phyloP scores from a whole-genome alignment of 1,140 invertebrate species.

The Drosophila pandora region DNA sequence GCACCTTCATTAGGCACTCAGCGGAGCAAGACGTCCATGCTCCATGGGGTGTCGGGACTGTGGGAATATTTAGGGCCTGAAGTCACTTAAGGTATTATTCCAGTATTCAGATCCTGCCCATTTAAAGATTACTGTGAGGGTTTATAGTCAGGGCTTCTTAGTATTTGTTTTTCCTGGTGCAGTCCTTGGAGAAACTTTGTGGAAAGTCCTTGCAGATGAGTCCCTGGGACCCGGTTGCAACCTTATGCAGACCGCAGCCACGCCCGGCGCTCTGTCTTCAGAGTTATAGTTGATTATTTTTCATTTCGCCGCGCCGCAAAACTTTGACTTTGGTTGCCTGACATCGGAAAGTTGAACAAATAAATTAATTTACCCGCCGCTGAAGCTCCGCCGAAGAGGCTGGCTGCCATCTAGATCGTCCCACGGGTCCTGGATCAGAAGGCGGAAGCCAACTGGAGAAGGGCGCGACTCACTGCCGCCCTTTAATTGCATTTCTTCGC shows the following conservation, averaged over 20 bases:
- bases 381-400: constrained; percentile 6
- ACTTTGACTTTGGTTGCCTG: constrained; percentile 62
- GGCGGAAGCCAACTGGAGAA: not conserved
- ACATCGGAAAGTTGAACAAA: constrained; percentile 75
- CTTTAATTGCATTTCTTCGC: constrained; percentile 63
- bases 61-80: not conserved
- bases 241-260: constrained; percentile 36
- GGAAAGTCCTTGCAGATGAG: constrained; percentile 58
- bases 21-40: constrained; percentile 35
- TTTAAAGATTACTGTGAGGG: not conserved
- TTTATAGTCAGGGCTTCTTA: not conserved
- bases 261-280: constrained; percentile 23
- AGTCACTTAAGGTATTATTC: not conserved
- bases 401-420: constrained; percentile 52
- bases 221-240: constrained; percentile 46
- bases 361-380: constrained; percentile 75
- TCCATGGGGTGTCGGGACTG: not conserved
- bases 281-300: constrained; percentile 52
- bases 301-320: constrained; percentile 34
- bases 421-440: constrained; percentile 24
- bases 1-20: constrained; percentile 47
- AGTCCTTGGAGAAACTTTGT: constrained; percentile 35
- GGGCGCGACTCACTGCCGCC: too few species aligned
- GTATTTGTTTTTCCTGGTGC: not conserved
- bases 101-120: too few species aligned